Evolutionary conservation across 2,888 invertebrate genomes (phyloP), one percentile per base, ranked within the genome.

Genomic region (Copidosoma aretas): DNA sequence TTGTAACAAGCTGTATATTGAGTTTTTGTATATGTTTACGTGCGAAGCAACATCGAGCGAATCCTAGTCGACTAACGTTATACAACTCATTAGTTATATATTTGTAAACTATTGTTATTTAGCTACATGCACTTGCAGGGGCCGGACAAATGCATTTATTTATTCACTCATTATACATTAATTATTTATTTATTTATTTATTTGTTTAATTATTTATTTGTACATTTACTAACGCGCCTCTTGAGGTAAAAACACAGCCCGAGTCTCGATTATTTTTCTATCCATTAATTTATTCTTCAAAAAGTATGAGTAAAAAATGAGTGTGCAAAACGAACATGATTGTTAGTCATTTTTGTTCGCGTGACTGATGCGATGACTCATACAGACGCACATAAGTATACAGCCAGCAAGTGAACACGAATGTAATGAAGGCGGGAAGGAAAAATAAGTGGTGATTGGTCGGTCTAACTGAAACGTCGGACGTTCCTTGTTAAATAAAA

Each of bases 1-100:
- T 32, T 32, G 4, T 32, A 32, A 32, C 15, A 25, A 52, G 12
- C 17, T 52, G 51, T 51, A 52, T 19, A 22, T 63, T 67, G 8
- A 51, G n/a, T 60, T 68, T 64, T 64, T 54, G 32, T 60, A 59
- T 46, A 52, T 52, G 32, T 32, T 32, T 52, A 61, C 49, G 39
- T 58, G 67, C 70, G 67, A 70, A 67, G 64, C 67, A 71, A 67
- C 67, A 64, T 71, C 67, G 61, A 71, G 64, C 64, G 62, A 22
- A 59, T 51, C 41, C 12, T 22, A 14, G 22, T 49, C 25, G 54
- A 43, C 60, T 64, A 32, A 58, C 49, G n/a, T n/a, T n/a, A n/a
- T n/a, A n/a, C 56, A 60, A 52, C 43, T 56, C n/a, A 61, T 52
- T 61, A 60, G 41, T 64, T 64, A 8, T 49, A 59, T 58, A 53